These are phyloP conservation scores for Dipodomys spectabilis DNA, from an alignment of 2,113 vertebrate genomes.

Conservation along the genomic window DNA sequence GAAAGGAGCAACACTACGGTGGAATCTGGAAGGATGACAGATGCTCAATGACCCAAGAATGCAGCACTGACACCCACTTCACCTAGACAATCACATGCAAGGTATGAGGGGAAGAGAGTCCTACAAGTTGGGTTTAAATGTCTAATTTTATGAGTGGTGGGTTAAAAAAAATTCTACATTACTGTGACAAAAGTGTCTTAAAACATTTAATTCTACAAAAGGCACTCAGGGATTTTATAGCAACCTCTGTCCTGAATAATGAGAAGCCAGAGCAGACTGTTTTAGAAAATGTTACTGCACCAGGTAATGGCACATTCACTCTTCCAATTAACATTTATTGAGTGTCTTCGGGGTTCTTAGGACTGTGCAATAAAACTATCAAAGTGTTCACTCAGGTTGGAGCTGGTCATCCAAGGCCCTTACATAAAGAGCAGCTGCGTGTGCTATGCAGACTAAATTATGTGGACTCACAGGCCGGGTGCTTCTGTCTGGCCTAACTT, in stretches of 20 bases:
- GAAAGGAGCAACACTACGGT: neutral
- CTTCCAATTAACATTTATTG: constrained; percentile 67
- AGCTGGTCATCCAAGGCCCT: neutral
- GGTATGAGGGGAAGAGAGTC: neutral
- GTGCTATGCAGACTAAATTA: neutral
- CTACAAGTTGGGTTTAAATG: neutral
- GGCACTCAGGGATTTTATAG: constrained; percentile 57
- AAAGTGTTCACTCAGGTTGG: neutral
- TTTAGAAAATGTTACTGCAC: constrained; percentile 54
- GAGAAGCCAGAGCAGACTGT: constrained; percentile 52
- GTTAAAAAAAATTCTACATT: constrained; percentile 12
- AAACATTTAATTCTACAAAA: constrained; percentile 56
- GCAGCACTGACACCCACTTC: neutral
- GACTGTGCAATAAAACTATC: constrained; percentile 37
- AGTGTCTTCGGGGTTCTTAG: constrained; percentile 57
- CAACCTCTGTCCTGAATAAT: constrained; percentile 59
- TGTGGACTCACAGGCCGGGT: constrained; percentile 27
- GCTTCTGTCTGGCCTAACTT: constrained; percentile 20
- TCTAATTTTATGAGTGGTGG: neutral
- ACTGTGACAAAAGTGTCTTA: constrained; percentile 34
- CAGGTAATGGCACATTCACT: constrained; percentile 56
- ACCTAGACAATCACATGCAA: neutral
- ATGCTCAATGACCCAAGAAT: neutral
- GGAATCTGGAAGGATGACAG: neutral
- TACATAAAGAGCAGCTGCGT: constrained; percentile 50